These are phyloP conservation scores for Bufo gargarizans DNA, from an alignment of 2,113 vertebrate genomes.

Conservation along the genomic window DNA sequence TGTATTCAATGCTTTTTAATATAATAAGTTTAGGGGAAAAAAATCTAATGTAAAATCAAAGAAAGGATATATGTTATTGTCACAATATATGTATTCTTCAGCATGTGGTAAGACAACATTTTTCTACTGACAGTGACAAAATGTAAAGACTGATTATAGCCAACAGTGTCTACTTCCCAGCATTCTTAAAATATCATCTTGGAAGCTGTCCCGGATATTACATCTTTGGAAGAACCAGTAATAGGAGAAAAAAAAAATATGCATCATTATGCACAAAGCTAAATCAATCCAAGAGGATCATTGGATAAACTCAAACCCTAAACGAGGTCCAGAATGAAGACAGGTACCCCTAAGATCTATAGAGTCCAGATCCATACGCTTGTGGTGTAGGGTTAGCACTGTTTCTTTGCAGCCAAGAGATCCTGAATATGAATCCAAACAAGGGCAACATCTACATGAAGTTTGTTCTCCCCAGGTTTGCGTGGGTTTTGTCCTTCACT, in stretches of 20 bases:
- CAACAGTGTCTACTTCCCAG: conserved; percentile 51
- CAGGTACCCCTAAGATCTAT: not conserved
- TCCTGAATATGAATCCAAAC: no score
- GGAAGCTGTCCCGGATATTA: conserved; percentile 54
- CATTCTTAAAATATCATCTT: conserved; percentile 57
- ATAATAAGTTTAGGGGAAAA: not conserved
- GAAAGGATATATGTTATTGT: conserved; percentile 21
- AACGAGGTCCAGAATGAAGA: not conserved
- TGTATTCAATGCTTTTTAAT: not conserved
- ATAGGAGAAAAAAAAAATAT: conserved; percentile 5
- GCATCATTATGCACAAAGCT: not conserved
- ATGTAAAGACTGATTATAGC: conserved; percentile 41
- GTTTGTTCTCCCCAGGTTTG: no score
- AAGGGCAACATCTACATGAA: no score
- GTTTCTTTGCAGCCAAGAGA: no score
- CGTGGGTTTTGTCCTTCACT: no score
- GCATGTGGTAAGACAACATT: conserved; percentile 55
- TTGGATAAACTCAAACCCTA: not conserved
- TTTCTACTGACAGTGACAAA: conserved; percentile 51
- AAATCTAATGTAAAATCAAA: not conserved
- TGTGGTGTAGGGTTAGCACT: no score
- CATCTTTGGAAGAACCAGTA: conserved; percentile 38
- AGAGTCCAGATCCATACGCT: not conserved
- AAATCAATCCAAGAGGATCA: not conserved
- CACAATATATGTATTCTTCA: conserved; percentile 41